Base-by-base conservation (phyloP, 2,797 vertebrate species). In the Aphelocoma californica region DNA sequence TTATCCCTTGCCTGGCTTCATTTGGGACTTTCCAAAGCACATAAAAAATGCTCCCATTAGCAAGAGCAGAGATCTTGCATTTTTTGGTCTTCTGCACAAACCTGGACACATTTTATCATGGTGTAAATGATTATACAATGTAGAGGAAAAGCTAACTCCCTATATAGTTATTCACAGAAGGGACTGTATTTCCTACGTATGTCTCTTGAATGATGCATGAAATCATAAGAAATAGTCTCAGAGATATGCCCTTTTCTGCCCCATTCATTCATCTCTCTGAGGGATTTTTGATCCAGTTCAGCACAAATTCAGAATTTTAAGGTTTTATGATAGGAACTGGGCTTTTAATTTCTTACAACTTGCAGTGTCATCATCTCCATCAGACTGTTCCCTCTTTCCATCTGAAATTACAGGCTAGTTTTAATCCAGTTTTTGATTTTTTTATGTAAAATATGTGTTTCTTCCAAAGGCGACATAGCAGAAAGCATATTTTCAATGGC, bases 161-260 rank as follows among this genome's bases (percentile, higher is more conserved):
- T 71, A 4, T 28, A 18, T 7, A 79, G 50, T 53, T 90, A 71
- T 57, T 71, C 57, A 82, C 38, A 40, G 34, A 91, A 93, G 79
- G 23, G 26, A 74, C 62, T 89, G 23, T 64, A 48, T 82, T 96
- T 88, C 70, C 23, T 87, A 79, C 31, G 12, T 73, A 5, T 71
- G 89, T 81, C 79, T 91, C 75, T 79, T 73, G 69, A 94, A 83
- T 80, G 51, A 96, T 92, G 57, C 74, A 60, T 91, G 62, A 87
- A 95, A 94, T 65, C n/a, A 42, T 70, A 86, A 87, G 45, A 75
- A 94, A 81, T 26, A 79, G 14, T 58, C 21, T 87, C 65, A 47
- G 44, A 85, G 42, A 31, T 86, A 91, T 70, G 31, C 14, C 24
- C 19, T 81, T 80, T 89, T 64, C 64, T 58, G 54, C 7, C 7